Base-by-base conservation (phyloP, 2,113 vertebrate genomes). In the Danionella cerebrum region DNA sequence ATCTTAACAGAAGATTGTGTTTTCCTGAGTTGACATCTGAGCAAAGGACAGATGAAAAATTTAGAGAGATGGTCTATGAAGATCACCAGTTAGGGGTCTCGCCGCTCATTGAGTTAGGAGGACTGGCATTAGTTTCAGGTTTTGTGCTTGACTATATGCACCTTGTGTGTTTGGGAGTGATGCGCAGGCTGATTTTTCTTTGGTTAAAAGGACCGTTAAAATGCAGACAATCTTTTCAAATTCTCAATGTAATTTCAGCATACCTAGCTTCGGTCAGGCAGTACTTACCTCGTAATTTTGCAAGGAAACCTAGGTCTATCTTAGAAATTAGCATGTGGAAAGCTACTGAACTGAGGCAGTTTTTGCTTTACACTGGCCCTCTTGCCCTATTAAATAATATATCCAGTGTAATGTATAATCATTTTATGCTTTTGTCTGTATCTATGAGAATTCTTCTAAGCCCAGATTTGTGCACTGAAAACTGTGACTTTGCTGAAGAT, bases 121-220 rank as follows among this genome's bases (percentile, higher is more conserved):
- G 54, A 12, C 48, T 69, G 6, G 27, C 31, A 35, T 60, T 68
- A 36, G 54, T 69, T 42, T 60, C 3, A 38, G 13, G n/a, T 14
- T 59, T 69, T 50, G 53, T 44, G 6, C 44, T 69, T 19, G 54
- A 69, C 48, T 60, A 60, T 27, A 69, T 59, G 42, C 67, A 69
- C 42, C 44, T 69, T 16, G 44, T 69, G n/a, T 60, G 53, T n/a
- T 22, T 69, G 6, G 54, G 59, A 22, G 44, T 50, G 31, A 48
- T 14, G 8, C 29, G n/a, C 42, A 59, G 38, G 1, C 35, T 69
- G n/a, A 18, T 10, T 51, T 33, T 19, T 27, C 9, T 68, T 22
- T 55, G 31, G 11, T 47, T 62, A 22, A 51, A 63, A 35, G 11
- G 12, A 13, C 36, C 52, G 5, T 11, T 12, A 36, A 54, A 7